Evolutionary conservation across 1,140 invertebrate species (phyloP), one percentile per base, ranked within the genome.

Genomic region (Papilio dardanus): DNA sequence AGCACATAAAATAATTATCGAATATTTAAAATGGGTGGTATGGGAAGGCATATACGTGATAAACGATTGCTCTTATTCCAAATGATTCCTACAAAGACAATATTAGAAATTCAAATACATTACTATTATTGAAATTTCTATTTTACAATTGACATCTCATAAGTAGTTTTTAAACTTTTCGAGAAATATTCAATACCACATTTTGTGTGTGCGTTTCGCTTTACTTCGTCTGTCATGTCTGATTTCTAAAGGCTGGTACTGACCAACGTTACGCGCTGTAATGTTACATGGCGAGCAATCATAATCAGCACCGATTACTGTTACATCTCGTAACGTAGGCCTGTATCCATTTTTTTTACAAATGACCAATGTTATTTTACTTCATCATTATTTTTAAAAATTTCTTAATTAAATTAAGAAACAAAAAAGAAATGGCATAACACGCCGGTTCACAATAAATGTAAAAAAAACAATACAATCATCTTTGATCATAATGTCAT

Each of bases 101-200:
- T n/a, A 66, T 33, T 16, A 66, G 14, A 65, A 6, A 40, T 69
- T 62, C 3, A 62, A 40, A 21, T 37, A 69, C 67, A 37, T 35
- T 40, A 42, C 28, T 66, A 66, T 31, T 31, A 33, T 69, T 69
- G 35, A 69, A 69, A 40, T 21, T 69, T 69, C 67, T 73, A 50
- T 73, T 73, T 19, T 73, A 73, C 46, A 73, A 73, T 73, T 73
- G 71, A 73, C 71, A 73, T 73, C 30, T 73, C 71, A 73, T 73
- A 73, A 73, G 71, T 73, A 73, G 28, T 71, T 71, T 30, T 50
- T 31, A 40, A 24, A 30, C 33, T 31, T 37, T 73, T 73, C 46
- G 24, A 46, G 24, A n/a, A 28, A 28, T 31, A 54, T 16, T 31
- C 31, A 35, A 7, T 71, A 54, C 71, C 31, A 35, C 42, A 50